Base-by-base conservation (phyloP, 2,797 vertebrate species). In the Anniella stebbinsi region DNA sequence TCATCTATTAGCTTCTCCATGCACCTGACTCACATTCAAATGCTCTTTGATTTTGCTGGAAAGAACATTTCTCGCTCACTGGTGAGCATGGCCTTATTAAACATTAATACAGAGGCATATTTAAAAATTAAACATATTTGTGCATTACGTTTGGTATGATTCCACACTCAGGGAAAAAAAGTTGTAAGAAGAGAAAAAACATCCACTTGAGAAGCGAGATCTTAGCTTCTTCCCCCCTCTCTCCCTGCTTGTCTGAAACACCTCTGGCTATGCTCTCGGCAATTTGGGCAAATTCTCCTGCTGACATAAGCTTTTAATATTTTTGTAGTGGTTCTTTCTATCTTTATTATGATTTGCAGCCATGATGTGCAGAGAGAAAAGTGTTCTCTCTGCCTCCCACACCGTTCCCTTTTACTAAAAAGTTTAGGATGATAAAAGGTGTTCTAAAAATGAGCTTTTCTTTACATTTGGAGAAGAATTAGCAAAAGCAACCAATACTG, bases 121-220 rank as follows among this genome's bases (percentile, higher is more conserved):
- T 96, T 95, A 96, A 96, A 95, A 92, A 92, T 95, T 96, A 93
- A 96, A 93, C 36, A 87, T 93, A 69, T 91, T 94, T 95, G 87
- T 95, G 86, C 93, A 89, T 94, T 94, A 90, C 1, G 3, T 21
- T 5, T 91, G 70, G 48, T 90, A 38, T 82, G 91, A 92, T 84
- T 92, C 38, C 91, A 87, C 77, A 90, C 57, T 84, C 75, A 76
- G 60, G 60, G 33, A 48, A 84, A 60, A 72, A 80, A 92, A 89
- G 38, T 85, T 94, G 91, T 90, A 41, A 69, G 17, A 87, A 93
- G 66, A 85, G 92, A 0, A 1, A 88, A 92, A 75, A 87, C 73
- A 67, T 83, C 87, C 51, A 87, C 6, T 17, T 67, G 9, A 90
- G 89, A 0, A 0, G 80, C 28, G 87, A 88, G 41, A 89, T n/a